Base-by-base conservation (phyloP, 1,140 invertebrate species). In the Cydia fagiglandana region DNA sequence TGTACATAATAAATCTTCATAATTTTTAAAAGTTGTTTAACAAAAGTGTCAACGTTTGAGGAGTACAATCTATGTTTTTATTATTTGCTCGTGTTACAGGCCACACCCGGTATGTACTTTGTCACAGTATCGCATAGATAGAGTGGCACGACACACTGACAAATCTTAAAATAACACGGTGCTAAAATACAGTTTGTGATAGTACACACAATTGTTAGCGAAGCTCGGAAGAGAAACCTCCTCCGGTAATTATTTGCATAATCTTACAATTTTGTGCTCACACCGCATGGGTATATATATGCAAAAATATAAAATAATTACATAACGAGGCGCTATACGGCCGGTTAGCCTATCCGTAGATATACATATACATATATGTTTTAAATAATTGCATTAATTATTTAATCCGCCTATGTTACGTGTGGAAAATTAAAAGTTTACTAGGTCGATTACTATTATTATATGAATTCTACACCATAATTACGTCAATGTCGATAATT, bases 241-340 rank as follows among this genome's bases (percentile, higher is more conserved):
- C 47, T 74, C 50, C 75, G 75, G 53, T 81, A 73, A 73, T 47
- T n/a, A 74, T 79, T 81, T 81, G 73, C 77, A 83, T 79, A 78
- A 81, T 83, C 73, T 79, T 75, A 73, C 77, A 78, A 79, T 79
- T 79, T 77, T 70, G 74, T 75, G 73, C 73, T 77, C 76, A 79
- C 77, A 80, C 64, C 45, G 53, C 56, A 64, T 78, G 79, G 56
- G 7, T 61, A 24, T 61, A 61, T 61, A 24, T 61, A 61, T 61
- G 20, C 9, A 61, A 12, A 61, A 61, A 10, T 24, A 61, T 61
- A 61, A 61, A 20, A 61, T n/a, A 24, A 61, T 61, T 20, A 24
- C 20, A 12, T 24, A 61, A 61, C 78, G 75, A 64, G 75, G 20
- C 56, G 61, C 64, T n/a, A 10, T 56, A 10, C 20, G 38, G 66